Evolutionary conservation across 2,113 vertebrate genomes (phyloP), one percentile per base, ranked within the genome.

Genomic region (Dunckerocampus dactyliophorus): DNA sequence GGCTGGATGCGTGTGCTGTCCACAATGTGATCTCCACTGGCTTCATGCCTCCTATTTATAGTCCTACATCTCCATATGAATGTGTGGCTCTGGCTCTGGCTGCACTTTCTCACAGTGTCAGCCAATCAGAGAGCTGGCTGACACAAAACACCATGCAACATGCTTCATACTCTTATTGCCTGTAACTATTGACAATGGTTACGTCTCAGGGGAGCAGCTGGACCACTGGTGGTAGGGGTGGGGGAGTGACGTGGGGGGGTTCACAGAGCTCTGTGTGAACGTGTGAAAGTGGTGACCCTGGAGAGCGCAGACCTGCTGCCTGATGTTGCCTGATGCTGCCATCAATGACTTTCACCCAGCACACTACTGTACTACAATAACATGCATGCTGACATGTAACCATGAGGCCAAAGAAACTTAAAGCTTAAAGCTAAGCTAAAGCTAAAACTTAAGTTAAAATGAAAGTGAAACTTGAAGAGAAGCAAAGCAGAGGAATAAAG

Each of bases 61-160:
- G 60, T 82, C 74, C 60, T 77, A 72, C 65, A 86, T 90, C 82
- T 89, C 75, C 87, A 89, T 90, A 84, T 88, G 75, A 88, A 89
- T 88, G 82, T 84, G 87, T 88, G 88, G 73, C 84, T 86, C 80
- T 34, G 31, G 31, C 31, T 34, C 31, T 34, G 31, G 31, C 31
- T 67, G 57, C 55, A 87, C 47, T 78, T 89, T 90, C 89, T 85
- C 89, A 89, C 89, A 88, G 63, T 91, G 66, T 74, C 17, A 75
- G 31, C 89, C 88, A 90, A 90, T 90, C 79, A 76, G 52, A 78
- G 78, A 72, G 74, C 73, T 62, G 3, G 0, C 17, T 42, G 8
- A 21, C 10, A 67, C 55, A 76, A 60, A 49, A 39, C 15, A 13
- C 34, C 20, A 62, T 48, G 15, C 4, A 19, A 19, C 31, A 53